Evolutionary conservation across 1,140 invertebrate genomes (phyloP), one percentile per base, ranked within the genome.

Genomic region (Atta texana): DNA sequence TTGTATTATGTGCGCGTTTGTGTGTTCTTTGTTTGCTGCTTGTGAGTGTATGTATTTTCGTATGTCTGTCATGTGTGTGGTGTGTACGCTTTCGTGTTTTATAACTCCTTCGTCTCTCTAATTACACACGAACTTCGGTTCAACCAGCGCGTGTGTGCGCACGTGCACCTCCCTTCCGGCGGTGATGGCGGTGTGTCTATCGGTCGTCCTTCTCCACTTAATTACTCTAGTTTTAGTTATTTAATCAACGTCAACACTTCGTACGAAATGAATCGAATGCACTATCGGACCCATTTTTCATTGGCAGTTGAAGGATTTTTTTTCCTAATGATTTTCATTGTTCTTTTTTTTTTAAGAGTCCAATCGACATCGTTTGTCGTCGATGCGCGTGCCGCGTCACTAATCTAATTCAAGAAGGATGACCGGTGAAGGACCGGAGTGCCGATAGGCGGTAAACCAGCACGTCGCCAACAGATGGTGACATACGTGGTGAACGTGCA

Each of bases 1-100:
- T 71, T 85, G 55, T 88, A 80, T 88, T 34, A 51, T 87, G 24
- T 88, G 72, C 82, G 39, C 51, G 76, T 53, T 21, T 66, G 10
- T 53, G 49, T 76, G 49, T 63, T 44, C 4, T 10, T 6, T n/a
- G 16, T 51, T 3, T 39, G 10, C 31, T 28, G 7, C 49, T 51
- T 89, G n/a, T 85, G 14, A 39, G 51, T 44, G 63, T 64, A 14
- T 8, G 59, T 76, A 28, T 77, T 31, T 53, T 8, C 18, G 16
- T 18, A 4, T n/a, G 10, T 24, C 8, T 57, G 28, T 34, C 71
- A 1, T 28, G 66, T 89, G 68, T 90, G 18, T 57, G 44, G 8
- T 57, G 74, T 57, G 55, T 88, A 28, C 44, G 31, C 34, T 39
- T 87, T n/a, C 28, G 34, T 55, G 55, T 68, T 49, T 66, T 61